Evolutionary conservation across 2,888 invertebrate genomes (phyloP), one percentile per base, ranked within the genome.

Genomic region (Drosophila mimica): DNA sequence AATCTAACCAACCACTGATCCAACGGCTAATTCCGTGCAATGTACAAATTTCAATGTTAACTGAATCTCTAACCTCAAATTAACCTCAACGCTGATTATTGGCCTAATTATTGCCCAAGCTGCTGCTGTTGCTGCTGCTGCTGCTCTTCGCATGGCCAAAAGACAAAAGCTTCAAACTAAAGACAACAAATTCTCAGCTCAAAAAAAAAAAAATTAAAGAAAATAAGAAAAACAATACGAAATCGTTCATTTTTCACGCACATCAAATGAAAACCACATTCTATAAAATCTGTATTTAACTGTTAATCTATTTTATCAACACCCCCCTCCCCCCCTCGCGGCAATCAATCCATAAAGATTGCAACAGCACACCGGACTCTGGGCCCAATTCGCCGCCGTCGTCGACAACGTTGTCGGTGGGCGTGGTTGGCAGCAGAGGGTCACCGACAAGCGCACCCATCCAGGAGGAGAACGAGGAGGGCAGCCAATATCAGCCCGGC

Each of bases 381-480:
- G 96, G 96, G 52, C 96, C 96, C 70, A 96, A 96, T 91, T 96
- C 96, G 34, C 96, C 96, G 64, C 96, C 95, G 74, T 94, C 95
- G 36, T 94, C 95, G 40, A 91, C 95, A 17, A 91, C 92, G 81
- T 53, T 92, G 40, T 76, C 90, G 17, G 79, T 84, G 92, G 92
- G 89, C 49, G 92, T 93, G 48, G 92, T 92, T 80, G 94, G 93
- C 80, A 95, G 95, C 91, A 95, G 94, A 89, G 95, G 95, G 70
- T 96, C 95, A 49, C 96, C 95, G 87, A 95, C 93, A 83, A 95
- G 93, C 93, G 96, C 96, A 31, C 96, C 96, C 82, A 97, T 97
- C 90, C 96, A 96, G 93, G 97, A 97, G 91, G 97, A 97, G 93
- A 96, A 96, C 92, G 97, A 97, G 93, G 95, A 95, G 88, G 94